Percentiles rank a stretch among this genome's conserved stretches.
These are phyloP conservation scores for Acanthochromis polyacanthus DNA, from an alignment of 2,113 vertebrate genomes.

Conservation along the genomic window DNA sequence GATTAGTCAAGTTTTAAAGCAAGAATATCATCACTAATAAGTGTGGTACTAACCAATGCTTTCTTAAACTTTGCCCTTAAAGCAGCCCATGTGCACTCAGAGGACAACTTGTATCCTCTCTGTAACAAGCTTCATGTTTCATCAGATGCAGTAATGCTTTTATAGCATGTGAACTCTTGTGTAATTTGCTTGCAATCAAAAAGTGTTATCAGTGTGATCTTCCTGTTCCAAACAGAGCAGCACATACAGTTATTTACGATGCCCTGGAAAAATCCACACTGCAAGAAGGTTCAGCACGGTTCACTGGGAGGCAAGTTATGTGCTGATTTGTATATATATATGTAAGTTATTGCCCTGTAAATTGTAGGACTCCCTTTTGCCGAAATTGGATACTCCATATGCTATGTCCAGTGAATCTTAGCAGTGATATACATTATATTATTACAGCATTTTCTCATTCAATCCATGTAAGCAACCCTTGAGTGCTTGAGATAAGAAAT, in stretches of 20 bases:
- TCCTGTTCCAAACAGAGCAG: conserved; percentile 14
- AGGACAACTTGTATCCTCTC: too few relatives aligned
- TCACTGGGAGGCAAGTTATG: conserved; percentile 18
- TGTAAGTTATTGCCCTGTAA: conserved; percentile 38
- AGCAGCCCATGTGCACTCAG: too few relatives aligned
- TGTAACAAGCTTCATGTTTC: background rate
- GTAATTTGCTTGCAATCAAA: background rate
- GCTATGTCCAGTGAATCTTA: conserved; percentile 13
- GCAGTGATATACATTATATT: background rate
- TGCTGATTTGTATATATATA: conserved; percentile 14
- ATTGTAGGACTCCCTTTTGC: conserved; percentile 18
- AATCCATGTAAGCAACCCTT: background rate
- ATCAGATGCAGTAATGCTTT: background rate
- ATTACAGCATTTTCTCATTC: background rate
- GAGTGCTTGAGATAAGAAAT: conserved; percentile 27
- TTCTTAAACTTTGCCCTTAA: too few relatives aligned
- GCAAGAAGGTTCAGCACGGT: background rate
- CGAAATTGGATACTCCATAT: background rate
- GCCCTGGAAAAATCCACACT: background rate
- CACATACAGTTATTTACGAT: conserved; percentile 30
- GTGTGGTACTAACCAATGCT: too few relatives aligned
- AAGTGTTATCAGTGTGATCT: background rate
- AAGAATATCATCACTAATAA: too few relatives aligned
- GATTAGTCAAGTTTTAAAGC: too few relatives aligned
- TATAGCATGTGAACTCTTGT: background rate